phyloP scores from a whole-genome alignment of 2,113 vertebrate species.

The Marmota flaviventris region DNA sequence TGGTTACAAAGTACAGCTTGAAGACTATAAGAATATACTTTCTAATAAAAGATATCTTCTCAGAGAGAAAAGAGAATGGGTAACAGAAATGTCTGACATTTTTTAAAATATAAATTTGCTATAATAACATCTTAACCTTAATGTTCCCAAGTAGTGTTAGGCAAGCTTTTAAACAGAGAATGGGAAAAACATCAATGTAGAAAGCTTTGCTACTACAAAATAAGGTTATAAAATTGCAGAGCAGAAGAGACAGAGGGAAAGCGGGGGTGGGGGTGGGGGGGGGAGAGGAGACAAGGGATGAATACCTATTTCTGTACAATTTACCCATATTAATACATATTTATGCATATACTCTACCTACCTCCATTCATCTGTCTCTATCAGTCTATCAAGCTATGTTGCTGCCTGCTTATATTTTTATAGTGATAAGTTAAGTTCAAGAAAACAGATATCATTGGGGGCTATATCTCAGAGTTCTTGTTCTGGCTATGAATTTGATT shows the following conservation, averaged over 20 bases:
- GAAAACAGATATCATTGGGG: constrained; percentile 13
- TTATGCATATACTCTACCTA: not conserved
- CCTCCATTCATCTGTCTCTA: not conserved
- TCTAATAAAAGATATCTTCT: not conserved
- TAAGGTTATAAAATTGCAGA: not conserved
- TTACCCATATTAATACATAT: not conserved
- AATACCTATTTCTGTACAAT: not conserved
- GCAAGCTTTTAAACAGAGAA: not conserved
- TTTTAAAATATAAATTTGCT: constrained; percentile 26
- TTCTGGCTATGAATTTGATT: no score
- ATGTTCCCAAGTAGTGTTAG: not conserved
- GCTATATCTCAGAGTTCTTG: no score
- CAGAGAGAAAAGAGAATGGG: not conserved
- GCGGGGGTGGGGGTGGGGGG: no score
- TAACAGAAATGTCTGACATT: not conserved
- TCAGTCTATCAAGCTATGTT: not conserved
- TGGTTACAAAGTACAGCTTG: not conserved
- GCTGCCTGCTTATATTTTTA: not conserved
- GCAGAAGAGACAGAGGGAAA: not conserved
- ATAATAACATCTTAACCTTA: not conserved
- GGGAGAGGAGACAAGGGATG: no score
- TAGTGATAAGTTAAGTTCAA: constrained; percentile 27
- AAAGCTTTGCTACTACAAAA: constrained; percentile 19
- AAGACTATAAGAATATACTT: not conserved
- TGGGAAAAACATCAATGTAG: not conserved